A percentile compares a stretch with the other conserved stretches of the same genome.
phyloP scores from a whole-genome alignment of 2,797 vertebrate species.

The Myioborus melanocephalus region DNA sequence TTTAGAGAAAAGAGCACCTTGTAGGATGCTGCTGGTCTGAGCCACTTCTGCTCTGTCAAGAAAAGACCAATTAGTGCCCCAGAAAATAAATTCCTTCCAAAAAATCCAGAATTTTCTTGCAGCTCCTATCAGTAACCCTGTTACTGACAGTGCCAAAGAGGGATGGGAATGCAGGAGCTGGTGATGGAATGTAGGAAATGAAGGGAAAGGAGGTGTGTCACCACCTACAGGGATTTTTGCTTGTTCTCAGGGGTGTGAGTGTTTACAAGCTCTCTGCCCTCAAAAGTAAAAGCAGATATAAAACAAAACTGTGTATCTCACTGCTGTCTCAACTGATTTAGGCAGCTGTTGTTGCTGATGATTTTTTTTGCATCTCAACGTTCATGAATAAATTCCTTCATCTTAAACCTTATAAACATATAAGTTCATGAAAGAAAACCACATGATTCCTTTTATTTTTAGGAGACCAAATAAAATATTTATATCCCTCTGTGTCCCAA shows the following conservation, averaged over 20 bases:
- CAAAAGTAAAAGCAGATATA: conserved; percentile 36
- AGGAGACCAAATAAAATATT: conserved; percentile 71
- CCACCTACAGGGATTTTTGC: not conserved
- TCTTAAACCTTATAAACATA: conserved; percentile 52
- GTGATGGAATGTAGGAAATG: not conserved
- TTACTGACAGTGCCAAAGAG: not conserved
- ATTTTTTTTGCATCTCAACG: conserved; percentile 50
- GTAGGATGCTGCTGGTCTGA: not conserved
- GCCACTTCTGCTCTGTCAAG: not conserved
- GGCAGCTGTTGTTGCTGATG: conserved; percentile 38
- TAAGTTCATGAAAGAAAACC: conserved; percentile 57
- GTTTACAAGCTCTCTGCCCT: conserved; percentile 30
- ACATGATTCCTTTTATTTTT: conserved; percentile 69
- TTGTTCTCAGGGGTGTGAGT: not conserved
- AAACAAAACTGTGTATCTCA: conserved; percentile 40
- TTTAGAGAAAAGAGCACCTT: not conserved
- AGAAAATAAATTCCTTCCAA: not conserved
- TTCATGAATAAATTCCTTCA: conserved; percentile 69
- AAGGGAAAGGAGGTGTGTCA: not conserved
- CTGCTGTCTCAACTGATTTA: conserved; percentile 33
- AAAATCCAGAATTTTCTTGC: not conserved
- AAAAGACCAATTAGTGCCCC: not conserved
- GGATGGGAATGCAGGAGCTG: not conserved
- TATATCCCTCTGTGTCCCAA: conserved; percentile 57
- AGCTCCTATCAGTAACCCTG: not conserved